phyloP scores from a whole-genome alignment of 2,113 vertebrate genomes.

The Triplophysa siluroides region DNA sequence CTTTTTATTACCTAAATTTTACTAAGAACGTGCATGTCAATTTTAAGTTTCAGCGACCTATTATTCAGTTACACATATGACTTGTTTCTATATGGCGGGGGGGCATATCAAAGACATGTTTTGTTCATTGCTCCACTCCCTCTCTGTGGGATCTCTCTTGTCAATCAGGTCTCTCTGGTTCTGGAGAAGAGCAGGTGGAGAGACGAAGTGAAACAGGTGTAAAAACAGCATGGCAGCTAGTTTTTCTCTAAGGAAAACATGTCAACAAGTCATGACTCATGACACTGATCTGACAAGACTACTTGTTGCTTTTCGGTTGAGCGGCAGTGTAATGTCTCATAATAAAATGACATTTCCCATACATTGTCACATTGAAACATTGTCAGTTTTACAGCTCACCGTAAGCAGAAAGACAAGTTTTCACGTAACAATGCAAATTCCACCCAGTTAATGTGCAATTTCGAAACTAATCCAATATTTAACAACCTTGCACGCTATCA shows the following conservation, averaged over 20 bases:
- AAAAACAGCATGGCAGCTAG: not conserved
- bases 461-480: constrained; percentile 12
- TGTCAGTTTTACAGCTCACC: not conserved
- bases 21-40: not conserved
- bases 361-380: not conserved
- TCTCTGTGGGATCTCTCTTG: constrained; percentile 22
- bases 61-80: not conserved
- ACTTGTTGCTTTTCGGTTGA: not conserved
- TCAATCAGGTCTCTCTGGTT: constrained; percentile 50
- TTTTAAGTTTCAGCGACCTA: not conserved
- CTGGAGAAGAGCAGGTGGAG: constrained; percentile 39
- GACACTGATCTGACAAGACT: not conserved
- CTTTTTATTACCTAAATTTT: not conserved
- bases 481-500: constrained; percentile 1
- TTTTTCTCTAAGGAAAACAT: not conserved
- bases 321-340: not conserved
- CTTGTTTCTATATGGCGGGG: not conserved
- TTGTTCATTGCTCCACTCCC: constrained; percentile 1
- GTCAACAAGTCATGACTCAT: not conserved
- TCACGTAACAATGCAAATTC: constrained; percentile 7
- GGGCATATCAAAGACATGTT: constrained; percentile 5
- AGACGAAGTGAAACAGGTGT: constrained; percentile 35
- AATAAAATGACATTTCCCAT: not conserved
- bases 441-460: constrained; percentile 37
- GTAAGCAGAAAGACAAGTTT: constrained; percentile 16